phyloP scores from a whole-genome alignment of 2,113 vertebrate genomes.

The Uria lomvia region DNA sequence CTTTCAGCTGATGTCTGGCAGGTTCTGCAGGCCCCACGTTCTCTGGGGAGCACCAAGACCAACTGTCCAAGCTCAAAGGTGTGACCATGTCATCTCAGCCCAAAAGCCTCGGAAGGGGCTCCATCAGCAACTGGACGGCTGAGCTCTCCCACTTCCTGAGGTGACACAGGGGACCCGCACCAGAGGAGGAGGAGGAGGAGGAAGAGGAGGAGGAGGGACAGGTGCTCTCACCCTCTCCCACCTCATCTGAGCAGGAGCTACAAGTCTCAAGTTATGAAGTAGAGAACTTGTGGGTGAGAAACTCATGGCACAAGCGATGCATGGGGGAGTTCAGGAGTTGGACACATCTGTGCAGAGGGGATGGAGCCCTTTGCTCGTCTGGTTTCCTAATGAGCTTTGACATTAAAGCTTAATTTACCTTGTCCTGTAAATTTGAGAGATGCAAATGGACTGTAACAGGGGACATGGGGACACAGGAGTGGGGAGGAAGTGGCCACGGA shows the following conservation, averaged over 20 bases:
- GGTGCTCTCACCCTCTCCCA: neutral
- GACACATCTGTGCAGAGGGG: neutral
- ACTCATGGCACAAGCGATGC: fast-evolving
- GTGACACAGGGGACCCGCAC: no score
- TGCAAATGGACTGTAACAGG: no score
- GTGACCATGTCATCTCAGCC: neutral
- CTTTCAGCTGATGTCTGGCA: neutral
- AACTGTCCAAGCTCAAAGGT: neutral
- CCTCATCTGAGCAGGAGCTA: neutral
- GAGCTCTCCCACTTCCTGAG: neutral
- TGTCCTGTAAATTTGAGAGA: neutral
- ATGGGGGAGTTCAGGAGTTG: neutral
- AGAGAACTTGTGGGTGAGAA: neutral
- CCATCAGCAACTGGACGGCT: neutral
- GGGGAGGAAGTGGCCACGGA: no score
- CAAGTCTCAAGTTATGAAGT: no score
- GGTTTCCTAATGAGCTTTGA: neutral
- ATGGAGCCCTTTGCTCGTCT: neutral
- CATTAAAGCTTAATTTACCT: neutral
- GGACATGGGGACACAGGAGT: neutral
- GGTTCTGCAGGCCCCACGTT: neutral
- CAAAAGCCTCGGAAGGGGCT: neutral
- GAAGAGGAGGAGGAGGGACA: neutral
- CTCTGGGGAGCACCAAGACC: neutral
- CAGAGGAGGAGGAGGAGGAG: neutral